Evolutionary conservation across 1,140 invertebrate genomes (phyloP).

Genomic region (Danaus melanippus): DNA sequence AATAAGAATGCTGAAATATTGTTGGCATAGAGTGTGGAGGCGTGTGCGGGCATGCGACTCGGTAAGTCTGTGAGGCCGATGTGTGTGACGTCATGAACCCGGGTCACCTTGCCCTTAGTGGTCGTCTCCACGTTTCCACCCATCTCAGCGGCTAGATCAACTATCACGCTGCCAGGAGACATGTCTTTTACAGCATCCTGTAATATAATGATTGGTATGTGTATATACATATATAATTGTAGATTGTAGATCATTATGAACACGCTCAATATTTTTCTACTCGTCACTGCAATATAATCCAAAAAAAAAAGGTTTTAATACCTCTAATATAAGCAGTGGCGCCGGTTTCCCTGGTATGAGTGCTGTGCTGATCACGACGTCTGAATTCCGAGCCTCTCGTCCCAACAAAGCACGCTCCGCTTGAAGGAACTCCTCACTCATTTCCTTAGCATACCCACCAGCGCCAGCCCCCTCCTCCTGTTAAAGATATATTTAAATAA

Average conservation of each 20-base stretch:
- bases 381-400: constrained; percentile 86
- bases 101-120: constrained; percentile 82
- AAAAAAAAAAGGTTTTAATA: constrained; percentile 36
- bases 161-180: constrained; percentile 92
- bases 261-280: too few relatives aligned
- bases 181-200: constrained; percentile 87
- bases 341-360: constrained; percentile 92
- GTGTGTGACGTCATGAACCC: constrained; percentile 86
- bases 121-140: constrained; percentile 93
- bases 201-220: neutral
- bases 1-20: constrained; percentile 92
- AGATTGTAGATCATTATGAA: too few relatives aligned
- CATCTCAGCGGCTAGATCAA: constrained; percentile 91
- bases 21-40: constrained; percentile 90
- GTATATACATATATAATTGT: too few relatives aligned
- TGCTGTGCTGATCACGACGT: constrained; percentile 90
- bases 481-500: too few relatives aligned
- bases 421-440: constrained; percentile 90
- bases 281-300: too few relatives aligned
- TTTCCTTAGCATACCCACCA: constrained; percentile 92
- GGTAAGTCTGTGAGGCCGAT: constrained; percentile 90
- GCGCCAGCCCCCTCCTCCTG: constrained; percentile 88
- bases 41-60: constrained; percentile 87
- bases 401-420: constrained; percentile 90
- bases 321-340: constrained; percentile 86